Conservation (phyloP, 2,797 vertebrate genomes). For the Ptychobarbus kaznakovi region DNA sequence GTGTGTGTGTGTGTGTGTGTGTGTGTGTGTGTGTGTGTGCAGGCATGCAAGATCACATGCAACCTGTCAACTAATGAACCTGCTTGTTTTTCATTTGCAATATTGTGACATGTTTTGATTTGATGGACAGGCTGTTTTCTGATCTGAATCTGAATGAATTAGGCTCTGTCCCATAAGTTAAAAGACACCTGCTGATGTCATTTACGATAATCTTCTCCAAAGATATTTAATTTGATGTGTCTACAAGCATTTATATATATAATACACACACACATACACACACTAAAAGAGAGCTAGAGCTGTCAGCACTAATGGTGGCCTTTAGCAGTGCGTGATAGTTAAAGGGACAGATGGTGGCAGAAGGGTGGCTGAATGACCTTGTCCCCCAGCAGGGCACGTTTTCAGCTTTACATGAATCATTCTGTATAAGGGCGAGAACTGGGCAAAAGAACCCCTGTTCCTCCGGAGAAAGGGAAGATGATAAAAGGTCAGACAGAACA, state of each 20-base stretch:
- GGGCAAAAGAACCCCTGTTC: constrained; percentile 10
- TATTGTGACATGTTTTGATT: not conserved
- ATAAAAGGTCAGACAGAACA: constrained; percentile 20
- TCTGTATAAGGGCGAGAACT: constrained; percentile 20
- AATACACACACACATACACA: not conserved
- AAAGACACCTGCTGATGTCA: not conserved
- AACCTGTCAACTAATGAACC: not conserved
- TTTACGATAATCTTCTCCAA: constrained; percentile 33
- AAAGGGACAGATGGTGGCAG: constrained; percentile 59
- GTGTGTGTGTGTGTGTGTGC: not conserved
- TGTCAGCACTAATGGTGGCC: constrained; percentile 20
- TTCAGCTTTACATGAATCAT: constrained; percentile 44
- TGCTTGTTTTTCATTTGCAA: not conserved
- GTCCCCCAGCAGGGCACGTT: constrained; percentile 32
- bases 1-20: not conserved
- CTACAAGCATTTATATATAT: constrained; percentile 7
- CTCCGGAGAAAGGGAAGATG: not conserved
- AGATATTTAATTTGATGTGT: constrained; percentile 29
- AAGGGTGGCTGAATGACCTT: constrained; percentile 58
- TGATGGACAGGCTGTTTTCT: constrained; percentile 5
- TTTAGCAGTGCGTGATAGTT: constrained; percentile 25
- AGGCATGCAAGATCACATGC: not conserved
- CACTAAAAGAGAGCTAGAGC: constrained; percentile 12
- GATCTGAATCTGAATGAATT: constrained; percentile 12
- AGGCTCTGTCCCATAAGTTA: not conserved